Conservation (phyloP, 2,113 vertebrate species). For the Proteles cristata region DNA sequence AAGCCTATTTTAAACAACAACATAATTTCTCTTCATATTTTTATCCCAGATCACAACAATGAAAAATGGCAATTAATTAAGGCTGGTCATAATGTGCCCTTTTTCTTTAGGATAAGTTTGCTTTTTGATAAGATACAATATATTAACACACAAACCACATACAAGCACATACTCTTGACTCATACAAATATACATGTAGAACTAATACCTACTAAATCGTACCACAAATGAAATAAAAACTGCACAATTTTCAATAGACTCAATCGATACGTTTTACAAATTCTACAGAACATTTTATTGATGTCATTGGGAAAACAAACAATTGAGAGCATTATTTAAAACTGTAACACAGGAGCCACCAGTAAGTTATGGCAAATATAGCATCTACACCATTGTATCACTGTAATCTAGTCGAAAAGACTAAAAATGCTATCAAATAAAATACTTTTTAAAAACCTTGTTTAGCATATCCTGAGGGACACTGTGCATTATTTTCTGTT, state of each 20-base stretch:
- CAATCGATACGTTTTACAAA: slow-evolving; percentile 82
- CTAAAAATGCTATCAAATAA: slow-evolving; percentile 75
- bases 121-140: slow-evolving; percentile 79
- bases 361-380: slow-evolving; percentile 83
- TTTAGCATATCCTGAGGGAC: slow-evolving; percentile 60
- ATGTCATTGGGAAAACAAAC: slow-evolving; percentile 79
- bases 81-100: slow-evolving; percentile 85
- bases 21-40: slow-evolving; percentile 45
- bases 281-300: slow-evolving; percentile 79
- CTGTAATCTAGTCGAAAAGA: slow-evolving; percentile 78
- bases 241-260: slow-evolving; percentile 81
- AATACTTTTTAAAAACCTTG: slow-evolving; percentile 47
- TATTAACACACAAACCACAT: slow-evolving; percentile 70
- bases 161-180: slow-evolving; percentile 60
- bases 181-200: slow-evolving; percentile 71
- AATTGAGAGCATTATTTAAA: slow-evolving; percentile 81
- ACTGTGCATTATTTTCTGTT: slow-evolving; percentile 53
- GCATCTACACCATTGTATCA: slow-evolving; percentile 80
- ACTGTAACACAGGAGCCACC: slow-evolving; percentile 82
- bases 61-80: slow-evolving; percentile 80
- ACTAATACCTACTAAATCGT: slow-evolving; percentile 77
- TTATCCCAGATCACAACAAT: slow-evolving; percentile 66
- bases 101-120: slow-evolving; percentile 89
- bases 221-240: slow-evolving; percentile 78
- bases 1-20: slow-evolving; percentile 42